Evolutionary conservation across 2,113 vertebrate species (phyloP).

Genomic region (Opisthocomus hoazin): DNA sequence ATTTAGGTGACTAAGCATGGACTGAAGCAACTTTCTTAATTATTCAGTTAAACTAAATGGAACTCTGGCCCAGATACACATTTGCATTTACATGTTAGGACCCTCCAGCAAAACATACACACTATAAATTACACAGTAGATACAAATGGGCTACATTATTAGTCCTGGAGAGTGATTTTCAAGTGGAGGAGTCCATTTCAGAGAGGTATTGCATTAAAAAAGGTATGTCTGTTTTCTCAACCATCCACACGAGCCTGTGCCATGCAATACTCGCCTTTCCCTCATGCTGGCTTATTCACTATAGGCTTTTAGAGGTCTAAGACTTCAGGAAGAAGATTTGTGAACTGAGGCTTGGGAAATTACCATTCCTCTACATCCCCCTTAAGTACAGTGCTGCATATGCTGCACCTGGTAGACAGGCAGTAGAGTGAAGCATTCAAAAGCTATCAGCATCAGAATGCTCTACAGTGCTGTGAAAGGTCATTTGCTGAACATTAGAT

Average conservation of each 20-base stretch:
- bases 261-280: not conserved
- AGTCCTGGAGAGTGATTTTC: not conserved
- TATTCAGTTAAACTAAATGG: not conserved
- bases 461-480: not conserved
- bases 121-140: not conserved
- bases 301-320: not conserved
- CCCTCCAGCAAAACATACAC: not conserved
- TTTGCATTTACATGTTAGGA: not conserved
- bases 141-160: not conserved
- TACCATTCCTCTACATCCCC: not conserved
- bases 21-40: not conserved
- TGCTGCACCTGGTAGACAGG: not conserved
- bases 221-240: not conserved
- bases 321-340: not conserved
- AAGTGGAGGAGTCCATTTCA: not conserved
- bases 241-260: accelerated
- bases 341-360: not conserved
- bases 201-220: not conserved
- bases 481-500: not conserved
- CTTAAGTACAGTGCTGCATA: not conserved
- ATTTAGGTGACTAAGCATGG: not conserved
- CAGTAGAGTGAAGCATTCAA: not conserved
- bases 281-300: accelerated
- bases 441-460: not conserved
- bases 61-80: not conserved